Evolutionary conservation across 92 coral and sea anemone species (phyloP).

Genomic region (Porites evermanni): DNA sequence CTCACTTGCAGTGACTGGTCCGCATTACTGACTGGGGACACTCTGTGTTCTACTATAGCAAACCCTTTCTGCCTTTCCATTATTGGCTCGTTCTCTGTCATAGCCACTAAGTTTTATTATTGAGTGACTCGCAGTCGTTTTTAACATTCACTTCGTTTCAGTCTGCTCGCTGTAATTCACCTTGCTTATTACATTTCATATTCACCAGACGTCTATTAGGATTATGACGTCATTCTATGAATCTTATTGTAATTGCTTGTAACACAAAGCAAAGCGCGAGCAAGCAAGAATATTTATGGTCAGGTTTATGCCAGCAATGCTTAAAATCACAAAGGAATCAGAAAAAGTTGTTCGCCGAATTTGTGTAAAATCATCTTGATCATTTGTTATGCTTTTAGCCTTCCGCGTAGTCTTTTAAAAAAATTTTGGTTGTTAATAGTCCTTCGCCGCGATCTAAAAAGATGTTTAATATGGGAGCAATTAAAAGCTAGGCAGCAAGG

Average conservation of each 20-base stretch:
- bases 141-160: background rate
- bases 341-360: background rate
- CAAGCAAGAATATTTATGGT: background rate
- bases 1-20: constrained; percentile 15
- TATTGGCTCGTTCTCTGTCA: constrained; percentile 2
- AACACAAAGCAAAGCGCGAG: background rate
- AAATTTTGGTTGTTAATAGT: too few relatives aligned
- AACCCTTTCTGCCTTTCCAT: constrained; percentile 8
- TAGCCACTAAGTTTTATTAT: background rate
- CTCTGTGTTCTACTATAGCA: constrained; percentile 18
- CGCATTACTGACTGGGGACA: constrained; percentile 4
- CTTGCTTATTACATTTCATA: background rate
- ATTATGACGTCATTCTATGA: constrained; percentile 23
- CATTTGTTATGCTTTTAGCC: background rate
- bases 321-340: background rate
- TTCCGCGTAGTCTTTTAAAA: too few relatives aligned
- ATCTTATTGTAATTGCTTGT: too few relatives aligned
- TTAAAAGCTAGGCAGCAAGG: too few relatives aligned
- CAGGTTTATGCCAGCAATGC: background rate
- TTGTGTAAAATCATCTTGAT: background rate
- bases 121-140: background rate
- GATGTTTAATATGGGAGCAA: too few relatives aligned
- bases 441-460: too few relatives aligned
- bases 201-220: constrained; percentile 10
- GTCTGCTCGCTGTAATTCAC: background rate